Conservation (phyloP, 2,888 invertebrate genomes). For the Tetranychus piercei region DNA sequence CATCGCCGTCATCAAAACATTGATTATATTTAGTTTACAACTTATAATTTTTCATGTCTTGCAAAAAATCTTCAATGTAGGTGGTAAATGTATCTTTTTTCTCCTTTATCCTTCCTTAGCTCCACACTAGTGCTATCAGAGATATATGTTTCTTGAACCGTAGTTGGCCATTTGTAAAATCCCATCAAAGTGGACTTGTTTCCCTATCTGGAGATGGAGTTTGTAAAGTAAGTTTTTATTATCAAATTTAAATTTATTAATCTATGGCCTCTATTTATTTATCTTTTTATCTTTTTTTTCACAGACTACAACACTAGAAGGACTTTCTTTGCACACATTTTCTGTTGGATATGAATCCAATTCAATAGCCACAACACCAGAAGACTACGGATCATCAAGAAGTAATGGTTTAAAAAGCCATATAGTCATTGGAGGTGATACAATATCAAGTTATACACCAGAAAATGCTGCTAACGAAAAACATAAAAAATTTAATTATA, state of each 20-base stretch:
- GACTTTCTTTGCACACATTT: slow-evolving; percentile 34
- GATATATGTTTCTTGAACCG: slow-evolving; percentile 36
- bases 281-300: slow-evolving; percentile 9
- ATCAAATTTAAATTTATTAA: neutral
- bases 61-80: neutral
- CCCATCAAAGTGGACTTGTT: slow-evolving; percentile 33
- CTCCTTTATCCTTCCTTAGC: slow-evolving; percentile 28
- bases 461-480: slow-evolving; percentile 35
- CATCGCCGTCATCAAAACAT: no score
- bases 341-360: slow-evolving; percentile 35
- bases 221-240: slow-evolving; percentile 30
- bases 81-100: no score
- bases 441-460: slow-evolving; percentile 36
- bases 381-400: slow-evolving; percentile 32
- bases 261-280: slow-evolving; percentile 9
- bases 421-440: slow-evolving; percentile 36
- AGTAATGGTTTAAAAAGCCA: slow-evolving; percentile 36
- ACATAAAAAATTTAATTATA: slow-evolving; percentile 31
- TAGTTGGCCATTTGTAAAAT: slow-evolving; percentile 36
- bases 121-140: slow-evolving; percentile 35
- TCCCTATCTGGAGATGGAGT: slow-evolving; percentile 36
- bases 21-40: no score
- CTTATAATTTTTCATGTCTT: neutral
- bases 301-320: slow-evolving; percentile 34
- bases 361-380: slow-evolving; percentile 36